These are phyloP conservation scores for Drosophila tani DNA, from an alignment of 1,140 invertebrate genomes.

Conservation along the genomic window DNA sequence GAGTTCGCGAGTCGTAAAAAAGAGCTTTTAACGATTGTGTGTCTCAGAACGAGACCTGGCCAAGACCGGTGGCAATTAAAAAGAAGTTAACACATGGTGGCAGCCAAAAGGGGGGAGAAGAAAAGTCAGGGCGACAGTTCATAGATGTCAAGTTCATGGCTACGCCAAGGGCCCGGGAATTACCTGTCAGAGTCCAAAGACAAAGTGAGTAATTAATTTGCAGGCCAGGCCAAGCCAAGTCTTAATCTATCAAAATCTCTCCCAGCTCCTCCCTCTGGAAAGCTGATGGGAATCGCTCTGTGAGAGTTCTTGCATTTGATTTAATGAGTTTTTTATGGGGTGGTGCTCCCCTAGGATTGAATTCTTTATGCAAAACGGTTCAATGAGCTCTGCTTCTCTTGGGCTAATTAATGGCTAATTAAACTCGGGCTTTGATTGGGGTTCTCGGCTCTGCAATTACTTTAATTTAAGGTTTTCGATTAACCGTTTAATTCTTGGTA, in stretches of 20 bases:
- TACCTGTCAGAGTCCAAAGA: conserved; percentile 37
- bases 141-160: conserved; percentile 80
- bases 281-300: conserved; percentile 52
- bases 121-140: conserved; percentile 48
- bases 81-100: conserved; percentile 73
- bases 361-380: conserved; percentile 68
- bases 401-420: conserved; percentile 70
- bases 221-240: conserved; percentile 38
- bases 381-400: conserved; percentile 47
- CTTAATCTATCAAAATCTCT: conserved; percentile 55
- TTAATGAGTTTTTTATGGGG: conserved; percentile 63
- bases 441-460: conserved; percentile 5
- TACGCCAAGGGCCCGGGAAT: conserved; percentile 31
- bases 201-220: conserved; percentile 70
- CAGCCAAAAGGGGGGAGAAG: conserved; percentile 34
- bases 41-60: conserved; percentile 28
- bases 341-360: conserved; percentile 48
- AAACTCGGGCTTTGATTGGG: conserved; percentile 58
- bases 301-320: conserved; percentile 61
- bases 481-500: conserved; percentile 5
- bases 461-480: conserved; percentile 4
- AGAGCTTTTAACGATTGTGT: conserved; percentile 31
- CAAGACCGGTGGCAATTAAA: conserved; percentile 65
- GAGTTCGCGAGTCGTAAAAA: conserved; percentile 47
- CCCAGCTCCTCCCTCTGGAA: conserved; percentile 2